Base-by-base conservation (phyloP, 2,888 invertebrate genomes). In the Schizaphis graminum region DNA sequence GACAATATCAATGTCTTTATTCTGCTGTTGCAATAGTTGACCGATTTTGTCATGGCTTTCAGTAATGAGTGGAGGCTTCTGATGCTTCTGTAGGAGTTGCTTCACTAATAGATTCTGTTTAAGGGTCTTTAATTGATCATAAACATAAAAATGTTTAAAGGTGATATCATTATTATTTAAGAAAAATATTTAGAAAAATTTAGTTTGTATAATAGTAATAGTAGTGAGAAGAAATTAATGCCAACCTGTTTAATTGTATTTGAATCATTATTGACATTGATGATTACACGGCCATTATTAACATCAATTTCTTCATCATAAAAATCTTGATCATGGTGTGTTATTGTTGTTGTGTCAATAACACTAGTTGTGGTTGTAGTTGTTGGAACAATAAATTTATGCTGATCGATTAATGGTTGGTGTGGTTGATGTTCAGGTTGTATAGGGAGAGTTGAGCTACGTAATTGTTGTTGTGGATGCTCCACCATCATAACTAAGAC, bases 231-330 rank as follows among this genome's bases (percentile, higher is more conserved):
- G 0, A 61, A 57, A 90, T 47, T 47, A 67, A 5, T 77, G 35
- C 77, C 16, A 88, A 92, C 92, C 67, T 92, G 92, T 53, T 92
- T 92, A 56, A 89, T 77, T 44, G 26, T 28, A n/a, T 47, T 92
- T 44, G 57, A 57, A 61, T 87, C 53, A 89, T 53, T 92, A 53
- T 24, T 47, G 88, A 49, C 28, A 24, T 44, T 11, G 1, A 44
- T n/a, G 7, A 35, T 41, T n/a, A 41, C 44, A n/a, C 35, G 28
- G 28, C 28, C 3, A 7, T 53, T 92, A 7, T 77, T 8, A 10
- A 26, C n/a, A 49, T 57, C 16, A 4, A 7, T 26, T 35, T 67
- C 61, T 41, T 67, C 16, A 16, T 49, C 41, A 67, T 28, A n/a
- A 10, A 47, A 92, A 13, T 86, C 35, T 92, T 47, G 57, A 67